Conservation (phyloP, 2,797 vertebrate genomes). For the Aphelocoma californica region DNA sequence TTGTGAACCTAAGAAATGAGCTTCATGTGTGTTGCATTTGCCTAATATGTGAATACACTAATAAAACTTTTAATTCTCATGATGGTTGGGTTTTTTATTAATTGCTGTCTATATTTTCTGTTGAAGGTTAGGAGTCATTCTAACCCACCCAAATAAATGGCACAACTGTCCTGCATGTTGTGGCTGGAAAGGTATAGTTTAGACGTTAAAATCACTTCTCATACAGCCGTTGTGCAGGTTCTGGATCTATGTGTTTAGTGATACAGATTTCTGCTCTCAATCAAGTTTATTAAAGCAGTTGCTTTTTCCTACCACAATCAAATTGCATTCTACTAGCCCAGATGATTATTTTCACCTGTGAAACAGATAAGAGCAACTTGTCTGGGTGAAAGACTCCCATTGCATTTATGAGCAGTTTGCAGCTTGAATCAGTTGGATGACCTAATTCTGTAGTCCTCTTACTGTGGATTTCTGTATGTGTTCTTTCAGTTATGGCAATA, state of each 20-base stretch:
- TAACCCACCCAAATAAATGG: background rate
- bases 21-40: slow-evolving; percentile 91
- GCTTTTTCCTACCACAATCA: background rate
- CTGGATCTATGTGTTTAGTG: background rate
- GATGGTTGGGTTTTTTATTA: background rate
- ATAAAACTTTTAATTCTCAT: slow-evolving; percentile 90
- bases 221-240: background rate
- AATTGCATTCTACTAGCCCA: background rate
- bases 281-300: background rate
- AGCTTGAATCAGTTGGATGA: background rate
- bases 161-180: background rate
- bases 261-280: background rate
- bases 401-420: background rate
- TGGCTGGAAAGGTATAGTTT: background rate
- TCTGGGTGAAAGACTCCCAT: background rate
- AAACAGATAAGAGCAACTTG: background rate
- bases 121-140: background rate
- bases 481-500: background rate
- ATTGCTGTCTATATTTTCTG: background rate
- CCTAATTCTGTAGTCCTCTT: background rate
- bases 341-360: background rate
- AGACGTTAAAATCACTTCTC: background rate
- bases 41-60: slow-evolving; percentile 93
- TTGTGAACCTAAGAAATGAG: slow-evolving; percentile 86
- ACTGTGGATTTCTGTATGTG: background rate